Evolutionary conservation across 1,140 invertebrate species (phyloP).

Genomic region (Sesamia nonagrioides): DNA sequence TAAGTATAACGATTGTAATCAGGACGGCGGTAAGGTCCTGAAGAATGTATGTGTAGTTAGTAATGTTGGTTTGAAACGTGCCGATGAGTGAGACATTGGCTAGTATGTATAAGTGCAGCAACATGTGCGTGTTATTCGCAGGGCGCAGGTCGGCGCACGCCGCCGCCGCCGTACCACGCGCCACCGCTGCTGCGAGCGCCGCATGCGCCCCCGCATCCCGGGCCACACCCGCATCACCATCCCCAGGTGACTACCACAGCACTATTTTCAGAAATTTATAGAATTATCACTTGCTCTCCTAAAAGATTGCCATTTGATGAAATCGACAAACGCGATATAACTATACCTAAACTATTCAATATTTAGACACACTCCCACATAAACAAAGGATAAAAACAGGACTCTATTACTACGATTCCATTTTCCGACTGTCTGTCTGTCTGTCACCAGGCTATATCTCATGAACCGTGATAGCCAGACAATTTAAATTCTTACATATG

Average conservation of each 20-base stretch:
- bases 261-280: too few relatives aligned
- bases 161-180: conserved; percentile 80
- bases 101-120: conserved; percentile 61
- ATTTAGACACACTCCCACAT: too few relatives aligned
- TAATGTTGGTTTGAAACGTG: background rate
- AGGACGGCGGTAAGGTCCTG: conserved; percentile 47
- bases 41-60: background rate
- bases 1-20: conserved; percentile 39
- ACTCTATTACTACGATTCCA: too few relatives aligned
- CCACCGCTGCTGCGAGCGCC: conserved; percentile 78
- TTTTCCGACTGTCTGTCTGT: too few relatives aligned
- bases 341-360: too few relatives aligned
- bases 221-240: conserved; percentile 83
- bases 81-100: conserved; percentile 6
- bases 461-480: too few relatives aligned
- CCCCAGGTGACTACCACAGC: conserved; percentile 64
- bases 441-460: too few relatives aligned
- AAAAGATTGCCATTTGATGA: too few relatives aligned
- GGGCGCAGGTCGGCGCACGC: conserved; percentile 77
- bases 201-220: conserved; percentile 80
- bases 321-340: too few relatives aligned
- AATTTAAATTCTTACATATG: too few relatives aligned
- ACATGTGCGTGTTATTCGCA: conserved; percentile 64
- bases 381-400: too few relatives aligned
- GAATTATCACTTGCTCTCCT: too few relatives aligned